Conservation (phyloP, 2,113 vertebrate genomes). For the Struthio camelus region DNA sequence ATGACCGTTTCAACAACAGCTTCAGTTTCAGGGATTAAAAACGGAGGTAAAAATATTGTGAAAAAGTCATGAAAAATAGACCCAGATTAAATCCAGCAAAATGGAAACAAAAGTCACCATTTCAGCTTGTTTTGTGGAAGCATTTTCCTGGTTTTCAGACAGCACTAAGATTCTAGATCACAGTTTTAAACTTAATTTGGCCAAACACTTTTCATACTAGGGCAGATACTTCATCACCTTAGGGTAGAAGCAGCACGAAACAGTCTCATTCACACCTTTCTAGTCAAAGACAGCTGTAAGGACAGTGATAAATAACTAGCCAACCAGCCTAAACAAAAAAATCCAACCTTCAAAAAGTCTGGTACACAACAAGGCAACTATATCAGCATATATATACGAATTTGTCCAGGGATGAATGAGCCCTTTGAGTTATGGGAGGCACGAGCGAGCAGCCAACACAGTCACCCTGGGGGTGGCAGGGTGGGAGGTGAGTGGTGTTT, state of each 20-base stretch:
- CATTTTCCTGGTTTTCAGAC: background rate
- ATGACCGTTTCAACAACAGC: background rate
- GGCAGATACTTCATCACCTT: background rate
- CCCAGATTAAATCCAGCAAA: background rate
- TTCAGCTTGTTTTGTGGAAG: background rate
- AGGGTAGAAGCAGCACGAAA: background rate
- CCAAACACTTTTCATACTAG: background rate
- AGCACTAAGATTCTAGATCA: background rate
- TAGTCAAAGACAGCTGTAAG: background rate
- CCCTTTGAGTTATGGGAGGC: background rate
- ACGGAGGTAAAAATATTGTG: background rate
- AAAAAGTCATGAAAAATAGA: background rate
- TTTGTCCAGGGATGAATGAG: background rate
- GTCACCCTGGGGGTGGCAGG: background rate
- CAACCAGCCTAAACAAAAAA: background rate
- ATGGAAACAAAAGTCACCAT: background rate
- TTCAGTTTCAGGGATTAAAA: background rate
- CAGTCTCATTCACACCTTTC: background rate
- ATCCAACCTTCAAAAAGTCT: background rate
- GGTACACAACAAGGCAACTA: background rate
- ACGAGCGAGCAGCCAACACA: background rate
- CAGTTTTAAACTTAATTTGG: background rate
- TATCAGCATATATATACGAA: conserved; percentile 21
- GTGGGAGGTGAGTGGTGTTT: background rate
- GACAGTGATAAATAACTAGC: background rate